Base-by-base conservation (phyloP, 2,113 vertebrate species). In the Phalacrocorax brasilianus region DNA sequence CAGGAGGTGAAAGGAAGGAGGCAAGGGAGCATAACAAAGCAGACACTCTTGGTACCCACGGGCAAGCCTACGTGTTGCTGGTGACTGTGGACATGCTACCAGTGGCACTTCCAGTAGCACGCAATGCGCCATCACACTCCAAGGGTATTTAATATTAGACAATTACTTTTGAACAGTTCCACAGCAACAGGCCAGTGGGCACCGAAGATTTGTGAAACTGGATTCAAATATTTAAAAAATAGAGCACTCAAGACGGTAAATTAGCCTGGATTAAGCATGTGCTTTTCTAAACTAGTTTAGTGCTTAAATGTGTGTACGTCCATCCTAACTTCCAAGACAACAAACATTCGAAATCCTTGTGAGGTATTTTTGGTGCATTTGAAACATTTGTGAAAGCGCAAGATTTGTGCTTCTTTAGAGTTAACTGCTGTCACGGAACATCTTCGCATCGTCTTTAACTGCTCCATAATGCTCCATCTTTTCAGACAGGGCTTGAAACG, bases 91-190 rank as follows among this genome's bases (percentile, higher is more conserved):
- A 14, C 42, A 58, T 1, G 5, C 90, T 47, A 86, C 9, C 55
- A 70, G 58, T 56, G 66, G 77, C 35, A 11, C 18, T 78, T 67
- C 40, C 67, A 85, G 44, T 66, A 55, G 63, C 73, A 87, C 78
- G 33, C 5, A 1, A 5, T 56, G 91, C 91, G 61, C 88, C 78
- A 38, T 66, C 53, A 17, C 22, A 45, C 6, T 81, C 30, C 94
- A 95, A 95, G 89, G 87, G 79, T 72, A 30, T 90, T 97, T 93
- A 93, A 88, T 95, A 21, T 95, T 96, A 91, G 85, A 94, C 93
- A 94, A 95, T 86, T 92, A 74, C 83, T 91, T 87, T 50, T 33
- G 23, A 94, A 73, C 56, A 49, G 65, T 91, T 93, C 59, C 86
- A 81, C 77, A 89, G 30, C 62, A 91, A 12, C 20, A 91, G 59